Base-by-base conservation (phyloP, 2,113 vertebrate species). In the Pedionomus torquatus region DNA sequence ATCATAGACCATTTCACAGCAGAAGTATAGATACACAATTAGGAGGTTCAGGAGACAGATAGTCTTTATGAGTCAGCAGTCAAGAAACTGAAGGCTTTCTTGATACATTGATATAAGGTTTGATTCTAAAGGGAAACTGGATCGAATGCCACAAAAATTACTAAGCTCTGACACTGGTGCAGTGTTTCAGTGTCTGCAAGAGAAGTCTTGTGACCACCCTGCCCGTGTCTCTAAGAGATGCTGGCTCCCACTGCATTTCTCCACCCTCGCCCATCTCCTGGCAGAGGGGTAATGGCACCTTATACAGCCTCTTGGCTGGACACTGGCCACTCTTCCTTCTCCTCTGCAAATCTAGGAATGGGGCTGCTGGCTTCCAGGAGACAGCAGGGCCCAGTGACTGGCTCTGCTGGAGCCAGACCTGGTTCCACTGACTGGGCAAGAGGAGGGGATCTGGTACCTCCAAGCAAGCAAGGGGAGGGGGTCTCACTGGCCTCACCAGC, bases 381-480 rank as follows among this genome's bases (percentile, higher is more conserved):
- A 41, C 52, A 65, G 23, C 0, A 2, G 64, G 48, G 35, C 69
- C 19, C 24, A 25, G 66, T 15, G 44, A 46, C 48, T 0, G 6
- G 63, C 3, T 0, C 30, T 8, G 18, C 49, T 57, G 77, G 28
- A 78, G 37, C 14, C 0, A 1, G 37, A 77, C n/a, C 25, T 15
- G 52, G 9, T 51, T 7, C 30, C 41, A 21, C 31, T 0, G 13
- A 57, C 55, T 1, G 13, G 39, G 57, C 3, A 9, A 52, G 64
- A 15, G n/a, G 14, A 61, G 60, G 35, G 25, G 8, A 13, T 76
- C 24, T 60, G 51, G 17, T 71, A n/a, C 41, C 48, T 37, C 13
- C 0, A 0, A 35, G 30, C 24, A 4, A 57, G 52, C 1, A 8
- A 26, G 24, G 35, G 35, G 24, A 18, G 24, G 24, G 25, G 25